A percentile compares a stretch with the other conserved stretches of the same genome.
Conservation (phyloP, 2,888 invertebrate species). For the Cylloceria caligata region DNA sequence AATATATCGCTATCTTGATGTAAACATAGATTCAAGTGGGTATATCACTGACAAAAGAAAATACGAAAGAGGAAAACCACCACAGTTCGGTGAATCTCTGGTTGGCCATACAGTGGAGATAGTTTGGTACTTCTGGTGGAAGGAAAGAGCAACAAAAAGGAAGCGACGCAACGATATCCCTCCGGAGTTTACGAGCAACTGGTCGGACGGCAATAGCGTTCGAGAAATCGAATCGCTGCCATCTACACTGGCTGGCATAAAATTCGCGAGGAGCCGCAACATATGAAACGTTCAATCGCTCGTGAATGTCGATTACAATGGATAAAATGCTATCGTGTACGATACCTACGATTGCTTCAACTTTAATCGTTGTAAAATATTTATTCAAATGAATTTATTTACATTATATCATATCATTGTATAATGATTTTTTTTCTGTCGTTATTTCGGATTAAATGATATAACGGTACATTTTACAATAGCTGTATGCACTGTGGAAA, state of each 20-base stretch:
- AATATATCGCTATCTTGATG: not conserved
- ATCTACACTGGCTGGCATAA: conserved; percentile 42
- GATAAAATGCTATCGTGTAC: not conserved
- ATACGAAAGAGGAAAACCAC: conserved; percentile 40
- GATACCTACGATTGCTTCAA: not conserved
- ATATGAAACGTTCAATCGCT: conserved; percentile 54
- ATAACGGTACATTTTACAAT: not conserved
- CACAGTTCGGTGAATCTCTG: conserved; percentile 27
- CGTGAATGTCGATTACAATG: conserved; percentile 29
- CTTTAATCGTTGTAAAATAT: not conserved
- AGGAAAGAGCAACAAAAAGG: conserved; percentile 34
- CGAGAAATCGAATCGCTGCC: conserved; percentile 63
- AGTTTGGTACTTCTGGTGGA: conserved; percentile 29
- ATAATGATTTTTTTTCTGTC: no score
- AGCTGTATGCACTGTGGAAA: conserved; percentile 26
- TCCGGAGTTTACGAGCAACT: conserved; percentile 59
- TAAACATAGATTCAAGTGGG: not conserved
- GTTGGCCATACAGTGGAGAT: conserved; percentile 32
- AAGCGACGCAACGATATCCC: conserved; percentile 56
- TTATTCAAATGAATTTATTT: not conserved
- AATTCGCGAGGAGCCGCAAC: conserved; percentile 41
- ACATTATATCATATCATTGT: no score
- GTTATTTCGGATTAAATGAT: no score
- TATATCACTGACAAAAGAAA: not conserved
- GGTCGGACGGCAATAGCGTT: conserved; percentile 58